phyloP scores from a whole-genome alignment of 2,113 vertebrate species.

The Cryptomyrus ogoouensis region DNA sequence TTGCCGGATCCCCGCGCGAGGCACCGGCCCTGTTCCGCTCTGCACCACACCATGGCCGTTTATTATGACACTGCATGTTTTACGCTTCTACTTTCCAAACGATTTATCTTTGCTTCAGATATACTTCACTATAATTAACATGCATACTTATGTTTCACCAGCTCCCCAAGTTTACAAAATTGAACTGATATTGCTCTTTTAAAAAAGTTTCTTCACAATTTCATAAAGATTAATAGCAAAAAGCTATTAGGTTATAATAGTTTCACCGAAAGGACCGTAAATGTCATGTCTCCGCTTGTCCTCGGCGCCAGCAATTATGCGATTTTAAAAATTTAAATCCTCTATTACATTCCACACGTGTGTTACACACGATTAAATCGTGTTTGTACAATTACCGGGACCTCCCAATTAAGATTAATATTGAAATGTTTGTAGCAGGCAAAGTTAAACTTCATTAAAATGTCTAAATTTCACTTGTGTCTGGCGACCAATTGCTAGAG shows the following conservation, averaged over 20 bases:
- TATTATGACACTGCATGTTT: background rate
- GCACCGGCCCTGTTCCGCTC: slow-evolving; percentile 8
- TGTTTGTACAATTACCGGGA: background rate
- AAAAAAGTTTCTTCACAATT: background rate
- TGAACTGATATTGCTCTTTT: background rate
- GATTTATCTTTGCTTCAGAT: background rate
- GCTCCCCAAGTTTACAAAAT: background rate
- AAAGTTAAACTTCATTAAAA: background rate
- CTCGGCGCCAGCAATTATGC: background rate
- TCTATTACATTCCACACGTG: background rate
- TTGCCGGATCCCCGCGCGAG: slow-evolving; percentile 44
- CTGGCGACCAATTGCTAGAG: background rate
- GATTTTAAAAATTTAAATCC: background rate
- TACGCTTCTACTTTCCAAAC: background rate
- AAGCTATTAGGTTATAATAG: background rate
- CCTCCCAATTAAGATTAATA: background rate
- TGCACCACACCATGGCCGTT: background rate
- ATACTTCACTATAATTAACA: slow-evolving; percentile 3
- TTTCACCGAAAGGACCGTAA: background rate
- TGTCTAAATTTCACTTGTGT: background rate
- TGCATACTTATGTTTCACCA: background rate
- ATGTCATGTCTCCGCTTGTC: background rate
- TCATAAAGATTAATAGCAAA: background rate
- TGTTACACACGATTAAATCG: background rate
- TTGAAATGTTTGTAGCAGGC: background rate